Evolutionary conservation across 2,113 vertebrate species (phyloP).

Genomic region (Melanerpes aurifrons): DNA sequence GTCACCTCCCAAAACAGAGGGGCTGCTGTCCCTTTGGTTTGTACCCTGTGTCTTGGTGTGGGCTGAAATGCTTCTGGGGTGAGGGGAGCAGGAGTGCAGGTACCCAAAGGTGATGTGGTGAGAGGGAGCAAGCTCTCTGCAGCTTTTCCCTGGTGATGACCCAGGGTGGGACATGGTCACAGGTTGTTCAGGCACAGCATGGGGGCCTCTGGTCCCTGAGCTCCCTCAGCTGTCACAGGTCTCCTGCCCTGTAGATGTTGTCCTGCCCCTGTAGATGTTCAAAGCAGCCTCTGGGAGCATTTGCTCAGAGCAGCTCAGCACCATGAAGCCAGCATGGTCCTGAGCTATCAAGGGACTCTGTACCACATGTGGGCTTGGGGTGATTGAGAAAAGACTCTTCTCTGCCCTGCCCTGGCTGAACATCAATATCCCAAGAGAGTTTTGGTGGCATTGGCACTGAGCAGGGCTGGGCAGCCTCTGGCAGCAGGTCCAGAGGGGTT

Average conservation of each 20-base stretch:
- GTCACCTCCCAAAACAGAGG: neutral
- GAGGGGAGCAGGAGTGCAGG: neutral
- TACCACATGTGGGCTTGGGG: fast-evolving
- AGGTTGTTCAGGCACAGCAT: neutral
- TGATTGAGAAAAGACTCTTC: neutral
- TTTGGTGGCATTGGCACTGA: fast-evolving
- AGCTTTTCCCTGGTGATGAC: neutral
- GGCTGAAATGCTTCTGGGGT: neutral
- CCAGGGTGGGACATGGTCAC: neutral
- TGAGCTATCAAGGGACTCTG: neutral
- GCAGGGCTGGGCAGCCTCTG: neutral
- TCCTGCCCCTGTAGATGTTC: neutral
- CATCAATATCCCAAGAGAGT: neutral
- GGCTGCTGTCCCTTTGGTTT: neutral
- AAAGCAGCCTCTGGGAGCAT: fast-evolving
- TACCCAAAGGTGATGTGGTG: neutral
- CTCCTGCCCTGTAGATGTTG: neutral
- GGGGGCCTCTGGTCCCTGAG: neutral
- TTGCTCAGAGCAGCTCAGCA: neutral
- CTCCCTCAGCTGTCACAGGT: neutral
- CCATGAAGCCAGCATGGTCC: fast-evolving
- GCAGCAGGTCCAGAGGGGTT: neutral
- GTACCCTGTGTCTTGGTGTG: neutral
- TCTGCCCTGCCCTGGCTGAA: neutral
- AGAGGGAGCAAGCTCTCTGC: neutral